Evolutionary conservation across 2,797 vertebrate genomes (phyloP).

Genomic region (Xenopus petersii): DNA sequence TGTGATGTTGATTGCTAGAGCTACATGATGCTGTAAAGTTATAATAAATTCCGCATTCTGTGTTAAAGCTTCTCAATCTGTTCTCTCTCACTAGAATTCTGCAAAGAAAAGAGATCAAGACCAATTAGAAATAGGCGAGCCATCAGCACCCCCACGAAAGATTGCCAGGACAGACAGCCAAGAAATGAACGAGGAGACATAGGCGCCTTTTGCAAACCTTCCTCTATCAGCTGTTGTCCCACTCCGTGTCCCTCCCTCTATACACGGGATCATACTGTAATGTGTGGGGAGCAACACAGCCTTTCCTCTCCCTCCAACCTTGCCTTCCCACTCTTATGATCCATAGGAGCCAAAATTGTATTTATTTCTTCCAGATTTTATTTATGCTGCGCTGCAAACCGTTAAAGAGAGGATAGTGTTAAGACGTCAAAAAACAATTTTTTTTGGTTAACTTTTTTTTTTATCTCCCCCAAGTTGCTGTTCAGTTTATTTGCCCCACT

Average conservation of each 20-base stretch:
- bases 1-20: too few species aligned
- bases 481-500: slow-evolving; percentile 11
- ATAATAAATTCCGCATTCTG: too few species aligned
- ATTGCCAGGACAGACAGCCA: slow-evolving; percentile 82
- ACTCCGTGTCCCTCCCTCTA: slow-evolving; percentile 16
- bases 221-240: slow-evolving; percentile 8
- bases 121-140: slow-evolving; percentile 76
- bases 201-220: slow-evolving; percentile 46
- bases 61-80: background rate
- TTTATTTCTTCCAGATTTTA: slow-evolving; percentile 70
- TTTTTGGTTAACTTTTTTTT: background rate
- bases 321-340: slow-evolving; percentile 53
- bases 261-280: slow-evolving; percentile 53
- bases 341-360: slow-evolving; percentile 64
- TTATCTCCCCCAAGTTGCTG: slow-evolving; percentile 1
- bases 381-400: slow-evolving; percentile 60
- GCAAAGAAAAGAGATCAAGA: slow-evolving; percentile 87
- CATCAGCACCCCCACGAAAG: slow-evolving; percentile 77
- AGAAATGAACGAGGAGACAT: slow-evolving; percentile 82
- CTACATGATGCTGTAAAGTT: too few species aligned
- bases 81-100: slow-evolving; percentile 66
- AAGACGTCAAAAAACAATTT: slow-evolving; percentile 49
- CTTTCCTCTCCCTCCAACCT: slow-evolving; percentile 3
- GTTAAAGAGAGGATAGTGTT: slow-evolving; percentile 36
- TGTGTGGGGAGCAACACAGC: slow-evolving; percentile 35